Evolutionary conservation across 1,140 invertebrate genomes (phyloP).

Genomic region (Cyclina sinensis): DNA sequence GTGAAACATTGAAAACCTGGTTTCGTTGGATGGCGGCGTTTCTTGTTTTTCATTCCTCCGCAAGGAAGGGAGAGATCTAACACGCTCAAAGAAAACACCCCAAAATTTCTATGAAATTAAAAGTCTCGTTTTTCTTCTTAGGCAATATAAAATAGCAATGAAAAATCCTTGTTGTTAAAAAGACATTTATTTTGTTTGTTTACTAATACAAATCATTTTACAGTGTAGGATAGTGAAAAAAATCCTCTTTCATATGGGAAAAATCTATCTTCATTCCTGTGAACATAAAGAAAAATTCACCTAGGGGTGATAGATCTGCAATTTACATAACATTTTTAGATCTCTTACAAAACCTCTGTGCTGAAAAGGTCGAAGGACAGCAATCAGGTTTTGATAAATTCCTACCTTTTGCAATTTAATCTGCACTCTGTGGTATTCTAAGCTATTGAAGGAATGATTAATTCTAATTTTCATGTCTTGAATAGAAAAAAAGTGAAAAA

Average conservation of each 20-base stretch:
- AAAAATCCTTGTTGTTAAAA: too few relatives aligned
- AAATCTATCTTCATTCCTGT: neutral
- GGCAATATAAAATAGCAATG: too few relatives aligned
- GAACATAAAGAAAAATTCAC: neutral
- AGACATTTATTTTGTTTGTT: too few relatives aligned
- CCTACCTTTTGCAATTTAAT: slow-evolving; percentile 1
- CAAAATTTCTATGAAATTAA: too few relatives aligned
- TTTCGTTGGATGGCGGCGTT: too few relatives aligned
- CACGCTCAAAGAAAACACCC: too few relatives aligned
- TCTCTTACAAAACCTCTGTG: neutral
- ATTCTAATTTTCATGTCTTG: neutral
- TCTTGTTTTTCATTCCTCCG: too few relatives aligned
- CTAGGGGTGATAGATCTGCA: neutral
- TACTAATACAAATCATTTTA: neutral
- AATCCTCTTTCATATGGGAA: neutral
- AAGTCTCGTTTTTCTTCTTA: too few relatives aligned
- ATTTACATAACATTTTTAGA: neutral
- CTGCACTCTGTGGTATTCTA: neutral
- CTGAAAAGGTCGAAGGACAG: neutral
- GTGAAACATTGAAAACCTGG: too few relatives aligned
- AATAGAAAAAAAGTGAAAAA: neutral
- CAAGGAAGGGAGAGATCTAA: too few relatives aligned
- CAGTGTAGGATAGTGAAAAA: neutral
- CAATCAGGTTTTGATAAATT: slow-evolving; percentile 26
- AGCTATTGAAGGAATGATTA: slow-evolving; percentile 15